Base-by-base conservation (phyloP, 92 coral and sea anemone species). In the Heteractis magnifica region DNA sequence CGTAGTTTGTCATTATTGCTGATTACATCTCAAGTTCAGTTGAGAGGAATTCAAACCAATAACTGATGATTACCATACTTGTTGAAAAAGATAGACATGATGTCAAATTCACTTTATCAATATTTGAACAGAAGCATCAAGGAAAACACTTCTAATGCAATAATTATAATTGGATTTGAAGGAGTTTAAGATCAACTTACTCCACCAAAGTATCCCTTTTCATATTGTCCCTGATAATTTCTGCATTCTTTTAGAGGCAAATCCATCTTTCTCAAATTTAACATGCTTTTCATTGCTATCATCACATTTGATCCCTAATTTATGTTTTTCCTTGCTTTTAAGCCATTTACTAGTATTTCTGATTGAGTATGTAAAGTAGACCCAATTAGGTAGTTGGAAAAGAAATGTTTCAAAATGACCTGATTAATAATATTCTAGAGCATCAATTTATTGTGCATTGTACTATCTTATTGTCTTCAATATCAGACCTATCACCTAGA, bases 281-380 rank as follows among this genome's bases (percentile, higher is more conserved):
- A 65, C 75, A 34, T 58, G 82, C 10, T 79, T 79, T 79, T 62
- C 16, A 10, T 65, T 18, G 70, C 23, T 10, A 12, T 79, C 56
- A 62, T 18, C 70, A 62, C 70, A 16, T 6, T 18, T 3, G 10
- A 62, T 62, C 34, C 64, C n/a, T 49, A 16, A 9, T 7, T 52
- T 16, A n/a, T 77, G 53, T 5, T 80, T 65, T 65, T 80, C 65
- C 52, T 80, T 80, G 18, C 48, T 65, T 48, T 49, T 52, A 13
- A 80, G 49, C 83, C 71, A 65, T 15, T 80, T 41, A 6, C 8
- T 16, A 44, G 2, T n/a, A 48, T 65, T 80, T 6, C 75, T 56
- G 59, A 80, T 62, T 16, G 26, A 62, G 20, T 4, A 4, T 10
- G 7, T n/a, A 18, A 62, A 62, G 26, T 18, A 62, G 20, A 62